Base-by-base conservation (phyloP, 2,888 invertebrate species). In the Heteromyza rotundicornis region DNA sequence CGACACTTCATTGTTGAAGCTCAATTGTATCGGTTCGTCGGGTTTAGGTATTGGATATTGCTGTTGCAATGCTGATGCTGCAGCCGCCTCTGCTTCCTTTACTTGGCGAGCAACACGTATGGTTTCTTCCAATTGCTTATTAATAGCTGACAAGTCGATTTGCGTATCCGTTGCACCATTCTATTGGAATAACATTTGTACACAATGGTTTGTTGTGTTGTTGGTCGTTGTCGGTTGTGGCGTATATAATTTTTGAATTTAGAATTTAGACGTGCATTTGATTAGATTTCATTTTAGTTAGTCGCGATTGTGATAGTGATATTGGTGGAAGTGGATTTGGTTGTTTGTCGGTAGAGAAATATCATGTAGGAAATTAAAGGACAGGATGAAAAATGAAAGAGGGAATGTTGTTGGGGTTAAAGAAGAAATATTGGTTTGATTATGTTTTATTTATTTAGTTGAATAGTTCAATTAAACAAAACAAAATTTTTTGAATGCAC, bases 51-150 rank as follows among this genome's bases (percentile, higher is more conserved):
- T 7, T 16, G 66, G n/a, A 62, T 69, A 58, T 5, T 67, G 70
- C 22, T 70, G 66, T 36, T 70, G 71, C 19, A 67, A 63, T 49
- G 65, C 68, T 3, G 65, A 64, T 36, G 74, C 70, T 10, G 79
- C 80, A 14, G 76, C 75, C 22, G 76, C 77, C 60, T 82, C 80
- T 14, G 81, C 80, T 67, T 80, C 80, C 63, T 80, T 79, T 14
- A 82, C 81, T 72, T 82, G 82, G 59, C 83, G 78, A n/a, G 82
- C 84, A 60, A 84, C 84, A 55, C 83, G 80, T 64, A 83, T 83
- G 60, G 82, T 82, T 68, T 82, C 82, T 66, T 83, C 82, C 64
- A 83, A 71, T 76, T 82, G 82, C 68, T 82, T 81, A 69, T 81
- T 83, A 64, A 83, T 75, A 52, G 81, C 82, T 66, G 80, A 77